Base-by-base conservation (phyloP, 2,797 vertebrate species). In the Sylvilagus floridanus region DNA sequence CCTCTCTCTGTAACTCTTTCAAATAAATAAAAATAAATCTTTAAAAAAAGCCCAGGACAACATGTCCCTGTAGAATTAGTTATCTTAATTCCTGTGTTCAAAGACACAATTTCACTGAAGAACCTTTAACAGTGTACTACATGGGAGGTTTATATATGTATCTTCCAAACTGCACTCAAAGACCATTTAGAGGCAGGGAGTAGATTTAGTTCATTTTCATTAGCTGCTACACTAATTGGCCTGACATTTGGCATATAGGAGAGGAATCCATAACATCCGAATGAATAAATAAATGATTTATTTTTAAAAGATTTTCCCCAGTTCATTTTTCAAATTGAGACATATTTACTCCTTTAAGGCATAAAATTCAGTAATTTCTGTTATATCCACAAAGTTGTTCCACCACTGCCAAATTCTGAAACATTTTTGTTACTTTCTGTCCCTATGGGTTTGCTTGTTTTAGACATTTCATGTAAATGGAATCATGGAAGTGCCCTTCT, bases 361-460 rank as follows among this genome's bases (percentile, higher is more conserved):
- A 0, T 63, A 62, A 19, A 93, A 65, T 66, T 94, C 47, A 88
- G 14, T 88, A 75, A 57, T 22, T 85, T 86, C 66, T 69, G 26
- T 22, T 69, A 88, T 75, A 57, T 9, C 91, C 68, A 71, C 16
- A 66, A 86, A 22, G 52, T 68, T 91, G 32, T 92, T 10, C 47
- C 65, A 91, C 7, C 19, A n/a, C 21, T 76, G 60, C 24, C 76
- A 89, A 87, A 84, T 82, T 72, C 22, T 76, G 32, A 87, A 86
- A 94, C 32, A 81, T 66, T 87, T 86, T 37, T 50, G 84, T 60
- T 13, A 71, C 35, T 95, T 95, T 94, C 50, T 54, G 5, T 88
- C 50, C 84, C 50, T 62, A 62, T 9, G 10, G 37, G 79, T 69
- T 72, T 90, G 35, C 26, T 32, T 92, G 21, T 79, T 95, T 35